Evolutionary conservation across 2,888 invertebrate species (phyloP), one percentile per base, ranked within the genome.

Genomic region (Laspeyria flexula): DNA sequence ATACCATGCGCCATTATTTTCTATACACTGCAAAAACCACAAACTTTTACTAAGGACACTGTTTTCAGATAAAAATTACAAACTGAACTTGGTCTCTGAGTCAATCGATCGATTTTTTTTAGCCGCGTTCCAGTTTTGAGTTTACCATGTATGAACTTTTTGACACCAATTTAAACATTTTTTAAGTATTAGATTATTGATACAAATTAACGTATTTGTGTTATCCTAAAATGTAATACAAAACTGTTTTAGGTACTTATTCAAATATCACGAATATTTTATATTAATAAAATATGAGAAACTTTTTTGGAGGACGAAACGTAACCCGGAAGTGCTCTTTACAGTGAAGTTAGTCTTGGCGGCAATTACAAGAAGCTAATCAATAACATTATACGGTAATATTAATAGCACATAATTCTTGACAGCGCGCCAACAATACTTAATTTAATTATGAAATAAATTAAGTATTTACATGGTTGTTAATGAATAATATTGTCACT

Each of bases 1-100:
- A 75, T 79, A 90, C 90, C 90, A 63, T 79, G 85, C 23, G 87
- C 78, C 90, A 90, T 90, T 65, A 42, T 71, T 43, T 52, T 65
- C 50, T 38, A 30, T 56, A 27, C 33, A 58, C 53, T 55, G 50
- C 57, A 56, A 50, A 52, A 55, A 54, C 51, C 49, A 58, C 11
- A 43, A 40, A 37, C 18, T 38, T 55, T 54, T 62, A 39, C 45
- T 45, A 27, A 18, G 43, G 51, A 48, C 42, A 21, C 48, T 53
- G 39, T 39, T 44, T 27, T 29, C 39, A n/a, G n/a, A 55, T 35
- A 60, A 53, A 71, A 66, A 71, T 27, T 47, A 65, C 47, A 68
- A 69, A 54, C 21, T 7, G 25, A 65, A 48, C 70, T 73, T 68
- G 75, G 75, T 73, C 56, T 58, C 69, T 73, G 73, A 76, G 64